phyloP scores from a whole-genome alignment of 2,113 vertebrate species.

The Crotalus tigris region DNA sequence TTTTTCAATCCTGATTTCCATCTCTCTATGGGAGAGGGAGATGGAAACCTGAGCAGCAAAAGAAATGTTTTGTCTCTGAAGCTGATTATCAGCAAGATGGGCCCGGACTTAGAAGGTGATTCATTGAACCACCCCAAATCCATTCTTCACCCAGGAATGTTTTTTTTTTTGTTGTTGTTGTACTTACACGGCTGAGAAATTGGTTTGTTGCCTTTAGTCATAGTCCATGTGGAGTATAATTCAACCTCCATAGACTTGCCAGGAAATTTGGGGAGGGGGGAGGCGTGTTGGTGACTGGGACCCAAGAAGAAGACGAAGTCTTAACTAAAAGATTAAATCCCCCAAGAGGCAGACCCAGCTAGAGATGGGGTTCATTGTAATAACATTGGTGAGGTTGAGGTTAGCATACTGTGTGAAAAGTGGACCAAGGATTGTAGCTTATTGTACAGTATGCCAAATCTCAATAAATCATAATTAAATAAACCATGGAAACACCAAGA shows the following conservation, averaged over 20 bases:
- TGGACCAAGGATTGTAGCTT: background rate
- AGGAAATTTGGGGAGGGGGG: too few species aligned
- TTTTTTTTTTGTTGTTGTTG: too few species aligned
- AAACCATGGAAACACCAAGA: background rate
- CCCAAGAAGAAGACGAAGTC: background rate
- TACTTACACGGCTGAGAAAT: background rate
- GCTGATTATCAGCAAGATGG: constrained; percentile 8
- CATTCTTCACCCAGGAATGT: background rate
- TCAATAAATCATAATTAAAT: background rate
- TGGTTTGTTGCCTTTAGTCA: background rate
- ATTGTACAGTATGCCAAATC: background rate
- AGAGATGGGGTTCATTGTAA: background rate
- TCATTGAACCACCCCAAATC: background rate
- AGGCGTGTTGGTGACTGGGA: background rate
- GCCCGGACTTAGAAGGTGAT: background rate
- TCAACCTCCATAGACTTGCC: background rate
- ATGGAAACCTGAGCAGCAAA: constrained; percentile 27
- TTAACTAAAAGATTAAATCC: background rate
- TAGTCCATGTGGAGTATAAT: background rate
- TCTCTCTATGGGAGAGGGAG: constrained; percentile 10
- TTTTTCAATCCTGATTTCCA: constrained; percentile 32
- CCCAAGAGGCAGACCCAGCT: background rate
- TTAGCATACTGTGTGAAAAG: background rate
- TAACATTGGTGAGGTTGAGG: background rate
- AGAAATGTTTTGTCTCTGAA: background rate